phyloP scores from a whole-genome alignment of 2,113 vertebrate species.

The Cyprinodon tularosa region DNA sequence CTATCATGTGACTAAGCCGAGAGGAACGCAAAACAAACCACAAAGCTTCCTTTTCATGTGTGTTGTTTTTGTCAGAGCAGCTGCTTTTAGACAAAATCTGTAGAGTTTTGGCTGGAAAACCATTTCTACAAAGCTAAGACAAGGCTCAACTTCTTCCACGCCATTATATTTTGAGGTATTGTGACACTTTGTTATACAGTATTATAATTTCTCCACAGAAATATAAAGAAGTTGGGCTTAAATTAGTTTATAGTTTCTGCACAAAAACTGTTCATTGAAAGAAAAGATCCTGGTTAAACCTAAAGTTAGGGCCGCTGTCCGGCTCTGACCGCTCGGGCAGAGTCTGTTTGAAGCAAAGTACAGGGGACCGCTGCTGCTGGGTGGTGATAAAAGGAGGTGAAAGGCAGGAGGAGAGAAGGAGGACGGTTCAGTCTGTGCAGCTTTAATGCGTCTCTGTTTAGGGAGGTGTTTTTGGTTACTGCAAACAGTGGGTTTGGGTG shows the following conservation, averaged over 20 bases:
- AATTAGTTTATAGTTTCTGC: background rate
- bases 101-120: background rate
- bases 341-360: constrained; percentile 23
- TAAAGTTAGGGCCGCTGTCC: constrained; percentile 43
- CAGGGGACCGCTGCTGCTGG: constrained; percentile 4
- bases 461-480: constrained; percentile 61
- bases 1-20: constrained; percentile 60
- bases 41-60: constrained; percentile 44
- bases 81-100: constrained; percentile 17
- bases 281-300: background rate
- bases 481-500: constrained; percentile 59
- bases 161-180: no score
- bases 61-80: constrained; percentile 20
- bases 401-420: constrained; percentile 28
- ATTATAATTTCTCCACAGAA: no score
- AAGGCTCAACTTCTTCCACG: no score
- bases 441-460: constrained; percentile 15
- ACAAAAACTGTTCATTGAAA: background rate
- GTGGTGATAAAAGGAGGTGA: constrained; percentile 52
- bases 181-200: no score
- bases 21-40: constrained; percentile 24
- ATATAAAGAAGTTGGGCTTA: no score
- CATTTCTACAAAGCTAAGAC: no score
- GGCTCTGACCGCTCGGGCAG: background rate
- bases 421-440: constrained; percentile 4